Percentiles rank a stretch among this genome's conserved stretches.
phyloP scores from a whole-genome alignment of 2,797 vertebrate genomes.

The Alca torda region DNA sequence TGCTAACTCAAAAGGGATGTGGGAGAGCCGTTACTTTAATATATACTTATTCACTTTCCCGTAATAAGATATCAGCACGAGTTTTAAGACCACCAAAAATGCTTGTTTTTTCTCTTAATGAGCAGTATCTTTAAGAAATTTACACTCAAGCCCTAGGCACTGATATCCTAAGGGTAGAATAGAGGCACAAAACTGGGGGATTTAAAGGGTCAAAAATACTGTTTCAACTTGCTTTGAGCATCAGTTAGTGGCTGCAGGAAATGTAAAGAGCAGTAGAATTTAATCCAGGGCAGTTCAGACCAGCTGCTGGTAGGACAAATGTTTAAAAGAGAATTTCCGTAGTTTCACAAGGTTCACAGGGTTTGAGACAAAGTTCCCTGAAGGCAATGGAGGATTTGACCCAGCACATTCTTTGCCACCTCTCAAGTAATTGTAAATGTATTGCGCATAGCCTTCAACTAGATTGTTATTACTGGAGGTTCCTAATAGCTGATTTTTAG shows the following conservation, averaged over 20 bases:
- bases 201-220: background rate
- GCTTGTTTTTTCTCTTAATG: conserved; percentile 49
- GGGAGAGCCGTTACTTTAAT: conserved; percentile 53
- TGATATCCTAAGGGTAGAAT: background rate
- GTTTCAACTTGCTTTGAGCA: background rate
- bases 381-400: background rate
- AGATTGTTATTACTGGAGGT: conserved; percentile 9
- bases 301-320: background rate
- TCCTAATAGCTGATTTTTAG: conserved; percentile 55
- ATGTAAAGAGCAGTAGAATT: background rate
- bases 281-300: background rate
- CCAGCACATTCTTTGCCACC: background rate
- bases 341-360: background rate
- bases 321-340: background rate
- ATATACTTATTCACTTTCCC: conserved; percentile 53
- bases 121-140: conserved; percentile 51
- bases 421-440: conserved; percentile 19
- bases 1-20: conserved; percentile 55
- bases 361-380: background rate
- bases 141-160: background rate
- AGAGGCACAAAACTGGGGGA: background rate
- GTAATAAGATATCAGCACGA: conserved; percentile 51
- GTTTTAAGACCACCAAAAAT: conserved; percentile 60
- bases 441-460: background rate
- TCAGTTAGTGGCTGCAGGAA: background rate